These are phyloP conservation scores for Dorcus parallelipipedus DNA, from an alignment of 2,888 invertebrate genomes.

Conservation along the genomic window DNA sequence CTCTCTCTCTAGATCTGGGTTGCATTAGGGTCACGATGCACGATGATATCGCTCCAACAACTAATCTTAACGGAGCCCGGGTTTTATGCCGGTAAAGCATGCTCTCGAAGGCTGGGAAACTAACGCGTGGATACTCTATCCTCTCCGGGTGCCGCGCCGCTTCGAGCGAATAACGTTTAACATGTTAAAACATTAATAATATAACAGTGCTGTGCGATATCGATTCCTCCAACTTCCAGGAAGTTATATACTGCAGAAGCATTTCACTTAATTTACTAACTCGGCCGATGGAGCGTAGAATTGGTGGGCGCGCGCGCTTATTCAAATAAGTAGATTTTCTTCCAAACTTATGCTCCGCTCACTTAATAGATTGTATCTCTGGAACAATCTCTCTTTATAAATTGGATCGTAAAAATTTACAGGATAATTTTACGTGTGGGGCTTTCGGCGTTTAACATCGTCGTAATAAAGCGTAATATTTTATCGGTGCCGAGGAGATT, in stretches of 20 bases:
- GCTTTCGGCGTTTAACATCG: too few relatives aligned
- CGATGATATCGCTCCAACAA: constrained; percentile 22
- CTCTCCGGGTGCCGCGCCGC: neutral
- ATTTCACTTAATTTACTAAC: constrained; percentile 18
- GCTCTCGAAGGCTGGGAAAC: neutral
- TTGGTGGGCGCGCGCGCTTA: constrained; percentile 19
- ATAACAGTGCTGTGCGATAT: constrained; percentile 15
- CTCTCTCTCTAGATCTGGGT: constrained; percentile 21
- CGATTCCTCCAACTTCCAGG: constrained; percentile 12
- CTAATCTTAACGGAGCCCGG: constrained; percentile 9
- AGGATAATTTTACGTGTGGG: too few relatives aligned
- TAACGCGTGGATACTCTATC: too few relatives aligned
- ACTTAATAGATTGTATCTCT: constrained; percentile 12
- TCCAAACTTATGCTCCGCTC: constrained; percentile 11
- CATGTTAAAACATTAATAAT: constrained; percentile 30
- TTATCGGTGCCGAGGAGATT: too few relatives aligned
- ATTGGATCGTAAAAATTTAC: too few relatives aligned
- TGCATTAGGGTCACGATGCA: constrained; percentile 31
- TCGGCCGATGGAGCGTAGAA: constrained; percentile 20
- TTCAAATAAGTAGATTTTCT: constrained; percentile 21
- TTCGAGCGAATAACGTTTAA: constrained; percentile 12
- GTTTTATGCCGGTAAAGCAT: neutral
- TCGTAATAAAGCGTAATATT: too few relatives aligned
- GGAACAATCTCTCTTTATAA: neutral
- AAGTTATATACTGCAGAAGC: constrained; percentile 11